phyloP scores from a whole-genome alignment of 1,140 invertebrate genomes.

The Brevipalpus yothersi region DNA sequence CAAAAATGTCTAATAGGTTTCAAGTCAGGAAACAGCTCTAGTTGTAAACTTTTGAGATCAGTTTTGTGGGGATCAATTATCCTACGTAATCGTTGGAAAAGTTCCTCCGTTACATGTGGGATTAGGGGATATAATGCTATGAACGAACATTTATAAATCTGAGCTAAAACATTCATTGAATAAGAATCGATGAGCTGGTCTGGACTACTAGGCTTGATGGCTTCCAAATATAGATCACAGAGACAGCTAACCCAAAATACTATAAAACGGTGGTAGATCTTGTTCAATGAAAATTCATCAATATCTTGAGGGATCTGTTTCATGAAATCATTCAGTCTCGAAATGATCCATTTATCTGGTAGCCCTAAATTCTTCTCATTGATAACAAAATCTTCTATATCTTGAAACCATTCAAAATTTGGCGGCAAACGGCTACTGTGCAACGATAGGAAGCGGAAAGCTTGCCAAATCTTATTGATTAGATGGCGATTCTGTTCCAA shows the following conservation, averaged over 20 bases:
- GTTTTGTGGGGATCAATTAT: no score
- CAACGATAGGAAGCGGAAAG: slow-evolving; percentile 62
- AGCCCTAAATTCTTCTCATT: slow-evolving; percentile 16
- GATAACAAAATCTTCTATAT: slow-evolving; percentile 16
- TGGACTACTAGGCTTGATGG: slow-evolving; percentile 28
- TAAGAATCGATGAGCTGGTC: slow-evolving; percentile 18
- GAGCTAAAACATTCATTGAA: slow-evolving; percentile 35
- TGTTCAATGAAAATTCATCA: slow-evolving; percentile 43
- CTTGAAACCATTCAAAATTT: slow-evolving; percentile 19
- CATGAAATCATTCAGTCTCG: slow-evolving; percentile 47
- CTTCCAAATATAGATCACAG: slow-evolving; percentile 86
- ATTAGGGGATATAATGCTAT: slow-evolving; percentile 81
- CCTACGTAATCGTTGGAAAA: slow-evolving; percentile 57
- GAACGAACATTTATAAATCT: slow-evolving; percentile 54
- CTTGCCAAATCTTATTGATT: slow-evolving; percentile 99
- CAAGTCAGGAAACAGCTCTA: no score
- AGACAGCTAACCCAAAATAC: slow-evolving; percentile 94
- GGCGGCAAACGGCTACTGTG: slow-evolving; percentile 21
- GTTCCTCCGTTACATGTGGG: slow-evolving; percentile 93
- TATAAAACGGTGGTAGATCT: slow-evolving; percentile 70
- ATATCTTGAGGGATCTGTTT: slow-evolving; percentile 51
- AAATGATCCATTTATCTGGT: slow-evolving; percentile 87
- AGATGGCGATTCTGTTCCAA: slow-evolving; percentile 94
- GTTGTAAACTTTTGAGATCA: no score
- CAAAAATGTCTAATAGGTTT: no score